Evolutionary conservation across 2,888 invertebrate genomes (phyloP), one percentile per base, ranked within the genome.

Genomic region (Teleiodes luculella): DNA sequence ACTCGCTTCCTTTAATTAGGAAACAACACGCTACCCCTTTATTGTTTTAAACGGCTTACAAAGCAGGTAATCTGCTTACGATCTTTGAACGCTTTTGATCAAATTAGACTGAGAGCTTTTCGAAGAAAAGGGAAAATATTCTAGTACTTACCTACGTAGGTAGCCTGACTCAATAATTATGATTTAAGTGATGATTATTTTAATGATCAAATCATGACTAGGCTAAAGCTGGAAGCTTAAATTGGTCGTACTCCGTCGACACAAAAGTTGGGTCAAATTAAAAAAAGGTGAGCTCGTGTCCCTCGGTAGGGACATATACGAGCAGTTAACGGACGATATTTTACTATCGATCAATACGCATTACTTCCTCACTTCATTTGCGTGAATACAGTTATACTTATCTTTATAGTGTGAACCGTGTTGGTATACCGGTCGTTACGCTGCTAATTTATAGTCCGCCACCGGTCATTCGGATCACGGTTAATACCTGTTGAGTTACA

Each of bases 401-500:
- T 11, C 20, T 41, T n/a, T n/a, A 41, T 16, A 41, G 39, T 41
- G 11, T 24, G 3, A 4, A 18, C 39, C 13, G 20, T 43, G 11
- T 24, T 20, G 37, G 37, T 10, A 24, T 8, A 28, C 13, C 13
- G 43, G 24, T 43, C 43, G 43, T 43, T 43, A 43, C 43, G 13
- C 14, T 13, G 24, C 24, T 84, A 83, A 85, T 83, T 80, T 78
- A 78, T 43, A 43, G 43, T 13, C 43, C 62, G 67, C 67, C 57
- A 72, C 77, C 73, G 86, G 81, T 81, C 83, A 84, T 72, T 78
- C 64, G 79, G 79, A 76, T 82, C 80, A 74, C 68, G 62, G 75
- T 80, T 74, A 87, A 88, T 87, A 85, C 88, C 86, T 85, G 87
- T 86, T 87, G 88, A 88, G 80, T 88, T 86, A 88, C 79, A 71